Evolutionary conservation across 2,113 vertebrate species (phyloP).

Genomic region (Triplophysa rosa): DNA sequence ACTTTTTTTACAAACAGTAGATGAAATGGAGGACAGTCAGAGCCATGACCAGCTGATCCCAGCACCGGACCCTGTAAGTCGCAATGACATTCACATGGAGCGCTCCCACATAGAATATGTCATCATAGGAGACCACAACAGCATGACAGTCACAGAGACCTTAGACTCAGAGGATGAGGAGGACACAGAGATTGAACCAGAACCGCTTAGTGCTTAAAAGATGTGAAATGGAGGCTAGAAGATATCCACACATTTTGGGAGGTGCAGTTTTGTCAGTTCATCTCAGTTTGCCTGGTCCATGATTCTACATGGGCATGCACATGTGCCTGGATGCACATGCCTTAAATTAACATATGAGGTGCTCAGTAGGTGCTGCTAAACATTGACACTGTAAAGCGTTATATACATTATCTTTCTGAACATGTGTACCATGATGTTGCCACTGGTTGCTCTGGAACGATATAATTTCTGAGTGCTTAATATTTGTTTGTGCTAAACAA

Average conservation of each 20-base stretch:
- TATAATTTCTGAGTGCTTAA: not conserved
- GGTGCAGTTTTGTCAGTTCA: not conserved
- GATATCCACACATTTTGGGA: not conserved
- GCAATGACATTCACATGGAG: slow-evolving; percentile 57
- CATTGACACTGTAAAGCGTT: not conserved
- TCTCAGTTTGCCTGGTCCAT: not conserved
- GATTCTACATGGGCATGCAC: not conserved
- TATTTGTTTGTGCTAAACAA: slow-evolving; percentile 18
- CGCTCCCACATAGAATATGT: slow-evolving; percentile 64
- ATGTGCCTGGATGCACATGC: not conserved
- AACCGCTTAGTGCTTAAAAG: slow-evolving; percentile 12
- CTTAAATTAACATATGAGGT: not conserved
- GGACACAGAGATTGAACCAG: not conserved
- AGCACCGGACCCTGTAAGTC: slow-evolving; percentile 32
- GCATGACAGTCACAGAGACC: slow-evolving; percentile 58
- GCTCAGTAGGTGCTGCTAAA: not conserved
- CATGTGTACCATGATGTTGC: not conserved
- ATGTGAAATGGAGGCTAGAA: not conserved
- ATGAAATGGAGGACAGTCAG: slow-evolving; percentile 31
- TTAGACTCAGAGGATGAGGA: slow-evolving; percentile 10
- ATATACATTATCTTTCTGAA: not conserved
- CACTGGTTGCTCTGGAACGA: not conserved
- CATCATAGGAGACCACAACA: slow-evolving; percentile 73
- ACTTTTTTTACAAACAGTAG: not conserved
- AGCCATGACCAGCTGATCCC: slow-evolving; percentile 40